Evolutionary conservation across 1,140 invertebrate genomes (phyloP).

Genomic region (Mycetomoellerius zeteki): DNA sequence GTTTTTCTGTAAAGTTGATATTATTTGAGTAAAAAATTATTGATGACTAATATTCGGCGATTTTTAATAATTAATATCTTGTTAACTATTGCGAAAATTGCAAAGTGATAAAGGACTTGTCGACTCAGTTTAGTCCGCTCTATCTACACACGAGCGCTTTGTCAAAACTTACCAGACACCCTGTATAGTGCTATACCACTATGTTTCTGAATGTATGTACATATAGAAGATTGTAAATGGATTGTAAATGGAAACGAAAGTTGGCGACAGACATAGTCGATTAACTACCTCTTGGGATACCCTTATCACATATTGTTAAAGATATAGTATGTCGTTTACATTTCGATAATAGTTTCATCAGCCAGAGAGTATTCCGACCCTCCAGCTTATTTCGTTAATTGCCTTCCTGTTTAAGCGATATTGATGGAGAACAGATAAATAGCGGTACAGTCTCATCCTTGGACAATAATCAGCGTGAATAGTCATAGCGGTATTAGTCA

Average conservation of each 20-base stretch:
- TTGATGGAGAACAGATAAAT: background rate
- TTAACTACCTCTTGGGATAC: background rate
- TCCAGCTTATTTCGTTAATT: conserved; percentile 23
- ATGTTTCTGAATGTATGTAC: too few relatives aligned
- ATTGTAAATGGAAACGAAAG: background rate
- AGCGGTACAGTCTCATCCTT: background rate
- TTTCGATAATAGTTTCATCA: conserved; percentile 13
- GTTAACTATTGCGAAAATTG: too few relatives aligned
- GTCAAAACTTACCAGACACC: too few relatives aligned
- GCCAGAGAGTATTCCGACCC: background rate
- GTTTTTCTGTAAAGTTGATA: too few relatives aligned
- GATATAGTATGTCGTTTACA: conserved; percentile 22
- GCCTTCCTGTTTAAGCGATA: background rate
- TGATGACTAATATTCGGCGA: too few relatives aligned
- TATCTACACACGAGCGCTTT: too few relatives aligned
- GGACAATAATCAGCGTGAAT: background rate
- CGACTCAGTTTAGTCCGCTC: too few relatives aligned
- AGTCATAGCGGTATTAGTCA: background rate
- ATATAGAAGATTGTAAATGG: too few relatives aligned
- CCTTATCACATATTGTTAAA: conserved; percentile 9
- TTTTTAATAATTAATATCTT: too few relatives aligned
- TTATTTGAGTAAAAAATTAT: too few relatives aligned
- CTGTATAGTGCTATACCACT: too few relatives aligned
- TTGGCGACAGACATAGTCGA: background rate
- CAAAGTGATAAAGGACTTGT: too few relatives aligned